Percentiles rank a stretch among this genome's conserved stretches.
Evolutionary conservation across 2,888 invertebrate genomes (phyloP).

Genomic region (Tetragnatha montana): DNA sequence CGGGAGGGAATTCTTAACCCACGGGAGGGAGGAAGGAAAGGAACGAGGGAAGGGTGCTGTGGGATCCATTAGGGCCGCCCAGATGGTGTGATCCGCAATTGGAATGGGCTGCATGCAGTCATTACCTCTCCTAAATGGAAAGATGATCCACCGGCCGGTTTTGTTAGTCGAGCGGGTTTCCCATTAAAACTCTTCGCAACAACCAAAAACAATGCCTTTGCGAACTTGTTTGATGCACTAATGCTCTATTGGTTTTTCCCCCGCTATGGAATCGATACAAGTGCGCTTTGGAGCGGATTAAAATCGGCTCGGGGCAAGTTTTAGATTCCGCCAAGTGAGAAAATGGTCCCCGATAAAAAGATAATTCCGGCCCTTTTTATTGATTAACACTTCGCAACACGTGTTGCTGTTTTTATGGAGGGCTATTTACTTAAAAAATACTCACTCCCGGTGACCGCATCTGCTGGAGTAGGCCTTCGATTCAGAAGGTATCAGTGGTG

Average conservation of each 20-base stretch:
- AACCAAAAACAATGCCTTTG: constrained; percentile 51
- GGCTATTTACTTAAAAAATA: constrained; percentile 8
- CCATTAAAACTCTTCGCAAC: constrained; percentile 59
- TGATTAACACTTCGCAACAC: constrained; percentile 38
- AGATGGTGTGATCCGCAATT: constrained; percentile 60
- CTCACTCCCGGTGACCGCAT: neutral
- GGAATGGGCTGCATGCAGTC: constrained; percentile 54
- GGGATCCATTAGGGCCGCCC: constrained; percentile 27
- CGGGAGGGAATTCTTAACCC: too few species aligned
- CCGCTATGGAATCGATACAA: constrained; percentile 50
- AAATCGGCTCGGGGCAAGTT: constrained; percentile 30
- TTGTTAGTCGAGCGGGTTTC: constrained; percentile 58
- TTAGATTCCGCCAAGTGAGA: constrained; percentile 4
- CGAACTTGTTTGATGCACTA: constrained; percentile 49
- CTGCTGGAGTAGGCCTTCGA: too few species aligned
- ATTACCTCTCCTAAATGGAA: constrained; percentile 57
- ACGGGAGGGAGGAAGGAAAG: too few species aligned
- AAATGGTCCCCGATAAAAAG: constrained; percentile 32
- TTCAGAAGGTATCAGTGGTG: too few species aligned
- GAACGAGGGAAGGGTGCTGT: too few species aligned
- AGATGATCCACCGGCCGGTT: constrained; percentile 62
- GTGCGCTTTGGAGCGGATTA: constrained; percentile 51
- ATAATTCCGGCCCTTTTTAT: constrained; percentile 38
- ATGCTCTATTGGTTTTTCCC: constrained; percentile 60
- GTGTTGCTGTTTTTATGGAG: constrained; percentile 20